Base-by-base conservation (phyloP, 2,113 vertebrate genomes). In the Sinosuthora webbiana region DNA sequence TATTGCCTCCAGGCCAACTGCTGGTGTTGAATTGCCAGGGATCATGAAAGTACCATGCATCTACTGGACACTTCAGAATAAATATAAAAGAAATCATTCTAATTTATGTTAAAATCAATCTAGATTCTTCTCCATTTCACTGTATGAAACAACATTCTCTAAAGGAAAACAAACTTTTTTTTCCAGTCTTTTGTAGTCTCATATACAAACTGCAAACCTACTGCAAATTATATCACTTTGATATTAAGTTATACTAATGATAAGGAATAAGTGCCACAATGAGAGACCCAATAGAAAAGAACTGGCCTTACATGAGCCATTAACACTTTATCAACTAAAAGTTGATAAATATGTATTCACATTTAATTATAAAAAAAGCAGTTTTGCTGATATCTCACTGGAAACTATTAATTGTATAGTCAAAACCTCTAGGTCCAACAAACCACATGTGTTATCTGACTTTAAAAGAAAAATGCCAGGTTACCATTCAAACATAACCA, bases 1-100 rank as follows among this genome's bases (percentile, higher is more conserved):
- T 90, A 90, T 87, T 23, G 52, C 74, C 56, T 91, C 79, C 65
- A 80, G 86, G 65, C 82, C 90, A 96, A 96, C 94, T 89, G 45
- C 49, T 27, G 49, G 49, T 91, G 62, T 69, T 95, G 83, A 64
- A 83, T 53, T 94, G 57, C 70, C 73, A 91, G 30, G 64, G 83
- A 95, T 75, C 74, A 52, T 47, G 68, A 93, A 91, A 92, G 64
- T 59, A 95, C 89, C 28, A 22, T 39, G 52, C 27, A 55, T 87
- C 28, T 84, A 88, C 70, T 57, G 71, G 76, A 81, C 56, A 42
- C 20, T 63, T 9, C 27, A 20, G 44, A 85, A 19, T 64, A 37
- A 94, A 96, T 67, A 47, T 41, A 76, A 89, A 97, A 91, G 45
- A 59, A 85, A 63, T 55, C 8, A 21, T 76, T 53, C 39, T 78